Percentiles rank a stretch among this genome's conserved stretches.
Evolutionary conservation across 2,888 invertebrate species (phyloP).

Genomic region (Acronicta alni): DNA sequence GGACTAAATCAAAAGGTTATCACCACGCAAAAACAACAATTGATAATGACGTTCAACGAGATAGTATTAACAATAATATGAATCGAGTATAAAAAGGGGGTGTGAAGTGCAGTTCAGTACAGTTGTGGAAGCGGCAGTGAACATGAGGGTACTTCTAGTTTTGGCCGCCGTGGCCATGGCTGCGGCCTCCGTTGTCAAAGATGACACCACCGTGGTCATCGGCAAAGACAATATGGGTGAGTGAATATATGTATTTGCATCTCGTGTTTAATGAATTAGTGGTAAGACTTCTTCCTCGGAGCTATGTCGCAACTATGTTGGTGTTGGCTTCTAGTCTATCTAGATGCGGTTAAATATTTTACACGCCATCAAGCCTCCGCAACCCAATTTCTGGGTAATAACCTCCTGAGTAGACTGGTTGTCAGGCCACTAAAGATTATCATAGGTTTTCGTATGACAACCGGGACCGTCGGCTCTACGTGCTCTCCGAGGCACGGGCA

Average conservation of each 20-base stretch:
- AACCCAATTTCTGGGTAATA: too few relatives aligned
- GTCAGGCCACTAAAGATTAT: too few relatives aligned
- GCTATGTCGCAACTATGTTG: too few relatives aligned
- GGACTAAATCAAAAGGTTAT: constrained; percentile 45
- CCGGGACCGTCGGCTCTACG: too few relatives aligned
- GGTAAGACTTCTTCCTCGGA: too few relatives aligned
- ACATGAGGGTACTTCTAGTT: constrained; percentile 74
- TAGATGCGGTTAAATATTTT: too few relatives aligned
- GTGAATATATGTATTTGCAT: constrained; percentile 36
- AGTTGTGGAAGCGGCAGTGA: constrained; percentile 58
- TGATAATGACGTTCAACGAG: constrained; percentile 43
- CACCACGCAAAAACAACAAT: constrained; percentile 38
- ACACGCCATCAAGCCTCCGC: too few relatives aligned
- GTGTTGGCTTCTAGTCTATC: too few relatives aligned
- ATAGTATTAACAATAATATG: constrained; percentile 38
- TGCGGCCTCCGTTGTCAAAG: constrained; percentile 75
- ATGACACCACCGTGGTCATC: constrained; percentile 67
- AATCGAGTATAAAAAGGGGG: constrained; percentile 71
- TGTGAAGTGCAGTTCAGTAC: constrained; percentile 48
- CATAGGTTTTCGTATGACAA: too few relatives aligned
- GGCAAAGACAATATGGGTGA: constrained; percentile 79
- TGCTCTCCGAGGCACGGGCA: too few relatives aligned
- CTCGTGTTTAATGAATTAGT: neutral
- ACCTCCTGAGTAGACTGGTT: too few relatives aligned
- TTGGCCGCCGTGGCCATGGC: constrained; percentile 72